Conservation (phyloP, 2,113 vertebrate species). For the Dicrurus megarhynchus region DNA sequence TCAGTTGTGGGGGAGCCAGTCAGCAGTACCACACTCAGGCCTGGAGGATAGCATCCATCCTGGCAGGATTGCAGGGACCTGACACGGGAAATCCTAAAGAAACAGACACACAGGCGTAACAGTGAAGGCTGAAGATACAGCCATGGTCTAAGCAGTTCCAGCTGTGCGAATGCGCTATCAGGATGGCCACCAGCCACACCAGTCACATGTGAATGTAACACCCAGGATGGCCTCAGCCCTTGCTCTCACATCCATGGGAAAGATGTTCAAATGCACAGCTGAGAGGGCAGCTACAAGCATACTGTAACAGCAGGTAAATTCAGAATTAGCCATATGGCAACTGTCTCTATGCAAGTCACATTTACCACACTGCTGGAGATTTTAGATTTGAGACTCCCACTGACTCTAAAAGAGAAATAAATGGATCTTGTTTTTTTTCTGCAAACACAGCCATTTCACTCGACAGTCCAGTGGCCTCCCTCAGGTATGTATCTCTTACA, state of each 20-base stretch:
- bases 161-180: rapidly evolving
- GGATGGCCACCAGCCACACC: neutral
- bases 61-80: neutral
- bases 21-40: neutral
- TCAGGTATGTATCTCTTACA: neutral
- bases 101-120: neutral
- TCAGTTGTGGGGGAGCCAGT: neutral
- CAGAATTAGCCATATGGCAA: neutral
- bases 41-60: neutral
- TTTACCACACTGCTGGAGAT: constrained; percentile 31
- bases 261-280: neutral
- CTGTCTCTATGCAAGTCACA: constrained; percentile 17
- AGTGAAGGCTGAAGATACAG: rapidly evolving
- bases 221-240: neutral
- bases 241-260: neutral
- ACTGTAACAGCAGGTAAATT: neutral
- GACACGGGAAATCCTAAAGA: neutral
- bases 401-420: constrained; percentile 31
- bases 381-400: constrained; percentile 34
- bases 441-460: neutral
- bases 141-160: neutral
- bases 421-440: constrained; percentile 16
- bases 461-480: neutral
- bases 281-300: neutral
- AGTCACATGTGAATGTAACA: rapidly evolving